Conservation (phyloP, 2,797 vertebrate species). For the Anisognathus igniventris region DNA sequence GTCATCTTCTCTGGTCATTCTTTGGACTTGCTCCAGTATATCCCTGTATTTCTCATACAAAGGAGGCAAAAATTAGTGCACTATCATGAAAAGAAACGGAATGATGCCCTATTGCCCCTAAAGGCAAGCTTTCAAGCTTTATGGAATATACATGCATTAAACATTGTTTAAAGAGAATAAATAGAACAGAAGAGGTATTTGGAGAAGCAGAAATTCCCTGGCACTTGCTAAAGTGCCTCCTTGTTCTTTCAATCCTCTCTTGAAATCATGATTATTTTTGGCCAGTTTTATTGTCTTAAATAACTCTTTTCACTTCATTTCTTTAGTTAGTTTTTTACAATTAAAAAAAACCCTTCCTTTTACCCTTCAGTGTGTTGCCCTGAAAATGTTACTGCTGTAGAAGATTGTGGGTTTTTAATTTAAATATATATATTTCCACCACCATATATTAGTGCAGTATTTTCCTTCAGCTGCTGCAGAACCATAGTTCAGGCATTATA, state of each 20-base stretch:
- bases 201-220: not conserved
- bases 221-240: not conserved
- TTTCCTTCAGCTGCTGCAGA: not conserved
- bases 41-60: not conserved
- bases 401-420: not conserved
- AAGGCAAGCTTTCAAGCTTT: not conserved
- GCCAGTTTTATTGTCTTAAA: not conserved
- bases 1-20: not conserved
- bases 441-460: not conserved
- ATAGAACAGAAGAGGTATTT: not conserved
- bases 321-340: not conserved
- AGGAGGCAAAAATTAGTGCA: not conserved
- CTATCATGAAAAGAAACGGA: not conserved
- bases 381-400: not conserved
- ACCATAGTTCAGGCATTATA: not conserved
- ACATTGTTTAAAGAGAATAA: not conserved
- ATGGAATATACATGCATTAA: not conserved
- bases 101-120: not conserved
- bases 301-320: not conserved
- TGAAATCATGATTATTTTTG: not conserved
- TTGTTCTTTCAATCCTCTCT: not conserved
- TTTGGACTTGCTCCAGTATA: not conserved
- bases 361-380: not conserved
- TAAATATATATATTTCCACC: not conserved
- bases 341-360: not conserved